These are phyloP conservation scores for Thalassarche chlororhynchos DNA, from an alignment of 2,113 vertebrate species.

Conservation along the genomic window DNA sequence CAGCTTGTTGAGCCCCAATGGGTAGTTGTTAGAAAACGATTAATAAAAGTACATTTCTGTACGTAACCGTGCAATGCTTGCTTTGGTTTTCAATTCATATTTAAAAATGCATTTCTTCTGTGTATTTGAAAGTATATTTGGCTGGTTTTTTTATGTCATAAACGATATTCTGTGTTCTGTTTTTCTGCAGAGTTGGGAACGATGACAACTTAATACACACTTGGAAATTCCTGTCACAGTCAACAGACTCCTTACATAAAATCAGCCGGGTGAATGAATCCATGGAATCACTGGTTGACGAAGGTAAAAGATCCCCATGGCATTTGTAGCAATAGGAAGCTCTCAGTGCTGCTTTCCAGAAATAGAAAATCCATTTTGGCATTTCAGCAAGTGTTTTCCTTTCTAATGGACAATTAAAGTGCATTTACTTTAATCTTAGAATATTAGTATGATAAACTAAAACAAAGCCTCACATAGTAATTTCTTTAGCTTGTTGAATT, in stretches of 20 bases:
- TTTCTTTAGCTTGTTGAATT: background rate
- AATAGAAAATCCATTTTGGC: background rate
- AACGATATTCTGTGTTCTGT: background rate
- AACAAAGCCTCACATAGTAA: background rate
- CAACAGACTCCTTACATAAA: conserved; percentile 95
- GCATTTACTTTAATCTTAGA: background rate
- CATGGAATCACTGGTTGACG: conserved; percentile 92
- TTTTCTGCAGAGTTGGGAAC: conserved; percentile 82
- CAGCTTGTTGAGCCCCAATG: background rate
- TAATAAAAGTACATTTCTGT: background rate
- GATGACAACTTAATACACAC: conserved; percentile 89
- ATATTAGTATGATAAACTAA: background rate
- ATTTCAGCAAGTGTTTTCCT: background rate
- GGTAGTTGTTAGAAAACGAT: background rate
- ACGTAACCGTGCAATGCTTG: accelerated
- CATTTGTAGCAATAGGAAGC: background rate
- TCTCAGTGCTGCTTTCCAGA: background rate
- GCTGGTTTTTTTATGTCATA: background rate
- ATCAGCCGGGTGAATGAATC: conserved; percentile 92
- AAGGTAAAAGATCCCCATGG: conserved; percentile 79
- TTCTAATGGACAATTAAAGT: background rate
- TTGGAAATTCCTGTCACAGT: conserved; percentile 91
- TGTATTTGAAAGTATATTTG: background rate
- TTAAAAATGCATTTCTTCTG: conserved; percentile 6
- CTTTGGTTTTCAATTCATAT: background rate